Percentiles rank a stretch among this genome's conserved stretches.
phyloP scores from a whole-genome alignment of 2,113 vertebrate species.

The Plecturocebus donacophilus region DNA sequence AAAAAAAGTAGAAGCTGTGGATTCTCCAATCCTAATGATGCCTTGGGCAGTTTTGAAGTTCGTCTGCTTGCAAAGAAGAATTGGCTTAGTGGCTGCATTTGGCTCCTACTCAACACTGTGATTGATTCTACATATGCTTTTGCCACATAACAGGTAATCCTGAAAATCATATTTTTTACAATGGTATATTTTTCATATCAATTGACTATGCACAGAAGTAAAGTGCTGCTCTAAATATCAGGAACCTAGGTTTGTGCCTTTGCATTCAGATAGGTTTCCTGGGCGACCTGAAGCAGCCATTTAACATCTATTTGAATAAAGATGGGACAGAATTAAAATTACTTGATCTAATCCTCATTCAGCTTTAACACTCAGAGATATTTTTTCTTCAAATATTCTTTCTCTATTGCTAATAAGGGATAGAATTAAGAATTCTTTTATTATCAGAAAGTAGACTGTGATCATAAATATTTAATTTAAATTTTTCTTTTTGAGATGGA shows the following conservation, averaged over 20 bases:
- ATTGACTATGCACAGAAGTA: neutral
- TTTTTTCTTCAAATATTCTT: neutral
- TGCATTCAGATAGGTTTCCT: neutral
- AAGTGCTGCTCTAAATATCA: neutral
- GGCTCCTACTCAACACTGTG: neutral
- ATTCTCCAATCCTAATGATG: neutral
- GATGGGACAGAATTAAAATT: neutral
- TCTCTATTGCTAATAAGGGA: neutral
- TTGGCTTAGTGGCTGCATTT: neutral
- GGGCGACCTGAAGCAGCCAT: neutral
- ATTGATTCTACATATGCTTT: neutral
- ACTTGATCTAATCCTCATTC: neutral
- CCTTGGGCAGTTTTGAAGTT: neutral
- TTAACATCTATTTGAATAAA: neutral
- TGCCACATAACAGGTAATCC: neutral
- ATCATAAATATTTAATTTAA: neutral
- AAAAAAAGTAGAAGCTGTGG: neutral
- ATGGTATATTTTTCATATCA: neutral
- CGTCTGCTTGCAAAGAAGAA: neutral
- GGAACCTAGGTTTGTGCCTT: neutral
- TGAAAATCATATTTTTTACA: neutral
- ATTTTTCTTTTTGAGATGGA: too few relatives aligned
- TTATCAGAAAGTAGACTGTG: neutral
- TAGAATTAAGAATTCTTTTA: constrained; percentile 28
- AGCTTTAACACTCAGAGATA: neutral